A percentile compares a stretch with the other conserved stretches of the same genome.
phyloP scores from a whole-genome alignment of 2,797 vertebrate species.

The Cyprinodon diabolis region DNA sequence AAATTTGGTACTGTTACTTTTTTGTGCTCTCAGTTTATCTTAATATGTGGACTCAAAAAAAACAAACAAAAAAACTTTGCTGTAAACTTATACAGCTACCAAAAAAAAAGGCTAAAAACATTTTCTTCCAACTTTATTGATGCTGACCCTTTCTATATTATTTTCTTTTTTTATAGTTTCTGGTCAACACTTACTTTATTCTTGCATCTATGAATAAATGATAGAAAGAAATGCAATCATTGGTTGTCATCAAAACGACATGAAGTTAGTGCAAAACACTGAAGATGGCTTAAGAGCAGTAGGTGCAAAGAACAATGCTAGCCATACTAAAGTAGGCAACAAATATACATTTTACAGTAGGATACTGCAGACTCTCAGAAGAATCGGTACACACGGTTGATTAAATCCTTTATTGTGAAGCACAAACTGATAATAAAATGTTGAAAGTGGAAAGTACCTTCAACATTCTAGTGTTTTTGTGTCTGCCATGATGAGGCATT shows the following conservation, averaged over 20 bases:
- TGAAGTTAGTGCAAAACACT: too few species aligned
- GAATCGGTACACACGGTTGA: not conserved
- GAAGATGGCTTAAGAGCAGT: not conserved
- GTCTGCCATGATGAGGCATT: conserved; percentile 63
- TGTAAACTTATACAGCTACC: too few species aligned
- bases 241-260: not conserved
- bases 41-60: too few species aligned
- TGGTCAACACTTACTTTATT: not conserved
- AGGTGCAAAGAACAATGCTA: not conserved
- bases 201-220: not conserved
- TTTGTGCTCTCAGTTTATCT: not conserved
- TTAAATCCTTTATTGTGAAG: not conserved
- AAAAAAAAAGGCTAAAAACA: too few species aligned
- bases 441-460: conserved; percentile 25
- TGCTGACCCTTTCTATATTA: not conserved
- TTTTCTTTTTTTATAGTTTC: too few species aligned
- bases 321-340: not conserved
- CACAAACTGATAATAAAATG: conserved; percentile 7
- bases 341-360: not conserved
- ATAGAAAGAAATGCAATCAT: not conserved
- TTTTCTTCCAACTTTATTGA: not conserved
- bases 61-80: too few species aligned
- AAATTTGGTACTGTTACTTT: too few species aligned
- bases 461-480: conserved; percentile 50
- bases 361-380: not conserved